phyloP scores from a whole-genome alignment of 2,797 vertebrate genomes.

The Myotis myotis region DNA sequence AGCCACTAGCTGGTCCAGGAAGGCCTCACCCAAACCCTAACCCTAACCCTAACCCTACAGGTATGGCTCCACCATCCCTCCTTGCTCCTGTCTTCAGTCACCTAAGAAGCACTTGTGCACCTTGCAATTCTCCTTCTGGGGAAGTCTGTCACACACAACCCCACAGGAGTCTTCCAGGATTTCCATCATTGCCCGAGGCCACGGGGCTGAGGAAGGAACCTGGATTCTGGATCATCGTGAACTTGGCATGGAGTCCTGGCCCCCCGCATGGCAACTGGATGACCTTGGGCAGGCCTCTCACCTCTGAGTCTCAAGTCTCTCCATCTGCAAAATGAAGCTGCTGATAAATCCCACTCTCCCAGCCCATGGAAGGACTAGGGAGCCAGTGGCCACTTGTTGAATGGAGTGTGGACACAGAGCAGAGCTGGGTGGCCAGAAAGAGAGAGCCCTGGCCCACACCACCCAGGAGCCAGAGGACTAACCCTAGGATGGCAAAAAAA shows the following conservation, averaged over 20 bases:
- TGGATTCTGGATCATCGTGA: neutral
- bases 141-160: accelerated
- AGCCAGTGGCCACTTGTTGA: neutral
- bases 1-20: neutral
- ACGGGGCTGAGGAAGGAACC: accelerated
- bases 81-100: neutral
- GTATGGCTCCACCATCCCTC: neutral
- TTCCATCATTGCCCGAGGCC: accelerated
- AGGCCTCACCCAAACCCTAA: neutral
- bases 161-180: accelerated
- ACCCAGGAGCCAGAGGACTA: neutral
- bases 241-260: accelerated
- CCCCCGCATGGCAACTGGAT: accelerated
- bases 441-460: neutral
- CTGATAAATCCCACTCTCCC: accelerated
- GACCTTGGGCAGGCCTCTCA: too few species aligned
- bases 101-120: neutral
- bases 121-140: neutral
- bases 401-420: too few species aligned
- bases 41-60: too few species aligned
- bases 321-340: neutral
- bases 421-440: neutral
- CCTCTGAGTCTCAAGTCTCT: neutral
- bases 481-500: accelerated
- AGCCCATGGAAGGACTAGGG: accelerated